phyloP scores from a whole-genome alignment of 2,888 invertebrate genomes.

The Tenodera sinensis region DNA sequence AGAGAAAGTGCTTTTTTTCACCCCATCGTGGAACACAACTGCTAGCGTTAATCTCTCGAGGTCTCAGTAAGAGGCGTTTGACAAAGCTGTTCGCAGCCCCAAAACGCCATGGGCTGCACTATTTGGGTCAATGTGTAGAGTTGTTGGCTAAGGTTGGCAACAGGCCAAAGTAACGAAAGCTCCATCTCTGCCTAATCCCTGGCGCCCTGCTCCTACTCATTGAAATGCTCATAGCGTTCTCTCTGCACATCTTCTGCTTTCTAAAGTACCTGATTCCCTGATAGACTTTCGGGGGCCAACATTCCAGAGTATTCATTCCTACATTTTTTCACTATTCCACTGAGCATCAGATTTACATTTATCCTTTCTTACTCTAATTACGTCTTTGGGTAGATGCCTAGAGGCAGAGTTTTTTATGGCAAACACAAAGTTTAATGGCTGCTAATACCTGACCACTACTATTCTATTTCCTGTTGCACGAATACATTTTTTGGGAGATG shows the following conservation, averaged over 20 bases:
- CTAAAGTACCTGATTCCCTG: background rate
- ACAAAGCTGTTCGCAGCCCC: background rate
- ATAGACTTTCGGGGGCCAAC: background rate
- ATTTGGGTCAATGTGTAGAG: background rate
- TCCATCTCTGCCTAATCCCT: background rate
- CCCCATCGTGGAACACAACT: background rate
- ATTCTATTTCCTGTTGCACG: too few species aligned
- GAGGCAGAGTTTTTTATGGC: too few species aligned
- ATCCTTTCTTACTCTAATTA: too few species aligned
- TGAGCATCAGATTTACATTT: too few species aligned
- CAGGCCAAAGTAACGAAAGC: background rate
- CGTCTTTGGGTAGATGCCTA: too few species aligned
- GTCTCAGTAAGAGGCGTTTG: background rate
- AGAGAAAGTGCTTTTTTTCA: background rate
- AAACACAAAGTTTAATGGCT: too few species aligned
- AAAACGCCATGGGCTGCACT: background rate
- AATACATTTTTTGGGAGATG: too few species aligned
- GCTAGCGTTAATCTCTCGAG: background rate
- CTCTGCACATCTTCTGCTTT: background rate
- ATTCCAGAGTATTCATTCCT: background rate
- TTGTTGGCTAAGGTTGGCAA: background rate
- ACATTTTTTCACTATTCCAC: too few species aligned
- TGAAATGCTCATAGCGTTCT: background rate
- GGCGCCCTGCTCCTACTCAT: background rate
- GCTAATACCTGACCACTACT: too few species aligned